Percentiles rank a stretch among this genome's conserved stretches.
phyloP scores from a whole-genome alignment of 2,113 vertebrate species.

The Aldabrachelys gigantea region DNA sequence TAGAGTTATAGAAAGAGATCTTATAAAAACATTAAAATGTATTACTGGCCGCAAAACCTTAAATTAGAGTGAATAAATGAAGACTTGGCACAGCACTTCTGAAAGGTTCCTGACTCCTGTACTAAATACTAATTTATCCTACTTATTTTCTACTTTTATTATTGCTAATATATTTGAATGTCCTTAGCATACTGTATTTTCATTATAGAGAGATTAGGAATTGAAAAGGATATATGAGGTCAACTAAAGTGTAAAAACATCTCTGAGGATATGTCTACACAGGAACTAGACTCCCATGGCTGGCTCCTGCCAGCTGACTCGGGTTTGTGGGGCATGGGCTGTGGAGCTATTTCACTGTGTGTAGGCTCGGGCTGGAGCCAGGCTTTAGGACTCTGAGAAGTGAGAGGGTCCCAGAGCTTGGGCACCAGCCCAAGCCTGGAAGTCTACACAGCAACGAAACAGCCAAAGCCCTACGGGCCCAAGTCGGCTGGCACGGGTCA shows the following conservation, averaged over 20 bases:
- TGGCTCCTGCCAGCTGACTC: neutral
- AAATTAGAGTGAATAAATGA: no score
- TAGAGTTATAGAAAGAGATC: no score
- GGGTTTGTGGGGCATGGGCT: neutral
- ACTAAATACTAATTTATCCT: neutral
- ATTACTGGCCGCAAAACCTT: no score
- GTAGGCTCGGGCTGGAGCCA: neutral
- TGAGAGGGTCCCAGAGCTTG: neutral
- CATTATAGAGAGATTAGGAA: neutral
- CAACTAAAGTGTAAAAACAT: neutral
- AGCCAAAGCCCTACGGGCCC: neutral
- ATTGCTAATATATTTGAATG: neutral
- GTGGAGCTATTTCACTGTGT: neutral
- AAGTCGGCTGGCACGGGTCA: neutral
- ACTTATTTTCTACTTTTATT: neutral
- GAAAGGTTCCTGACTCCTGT: neutral
- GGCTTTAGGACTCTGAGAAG: neutral
- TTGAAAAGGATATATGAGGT: no score
- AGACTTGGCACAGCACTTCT: no score
- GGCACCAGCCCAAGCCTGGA: neutral
- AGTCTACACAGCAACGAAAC: neutral
- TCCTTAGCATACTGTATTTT: neutral
- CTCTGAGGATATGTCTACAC: neutral
- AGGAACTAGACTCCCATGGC: neutral
- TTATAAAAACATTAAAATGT: no score